Evolutionary conservation across 2,888 invertebrate genomes (phyloP).

Genomic region (Drosophila flavopinicola): DNA sequence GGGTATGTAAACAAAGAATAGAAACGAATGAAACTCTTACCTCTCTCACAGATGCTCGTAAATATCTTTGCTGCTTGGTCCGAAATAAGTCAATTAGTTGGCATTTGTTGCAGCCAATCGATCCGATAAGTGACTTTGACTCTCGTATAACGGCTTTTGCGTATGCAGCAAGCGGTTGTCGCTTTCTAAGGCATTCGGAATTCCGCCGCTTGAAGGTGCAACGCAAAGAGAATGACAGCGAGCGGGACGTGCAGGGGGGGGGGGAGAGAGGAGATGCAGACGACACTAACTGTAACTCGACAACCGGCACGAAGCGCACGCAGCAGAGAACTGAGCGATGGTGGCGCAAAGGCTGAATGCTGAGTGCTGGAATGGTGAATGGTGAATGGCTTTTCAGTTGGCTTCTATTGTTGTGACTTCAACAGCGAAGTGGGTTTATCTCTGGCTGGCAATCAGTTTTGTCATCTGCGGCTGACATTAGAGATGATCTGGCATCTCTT

Average conservation of each 20-base stretch:
- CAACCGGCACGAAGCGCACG: conserved; percentile 56
- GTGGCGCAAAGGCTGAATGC: conserved; percentile 18
- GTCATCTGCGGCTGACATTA: conserved; percentile 44
- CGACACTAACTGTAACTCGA: conserved; percentile 25
- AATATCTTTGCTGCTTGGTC: not conserved
- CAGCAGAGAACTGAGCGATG: conserved; percentile 46
- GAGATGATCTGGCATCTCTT: conserved; percentile 48
- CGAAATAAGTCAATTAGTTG: conserved; percentile 9
- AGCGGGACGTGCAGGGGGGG: not conserved
- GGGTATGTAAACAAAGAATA: not conserved
- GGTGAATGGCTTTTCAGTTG: conserved; percentile 33
- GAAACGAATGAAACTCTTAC: conserved; percentile 10
- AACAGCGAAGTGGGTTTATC: conserved; percentile 32
- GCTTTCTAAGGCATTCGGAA: conserved; percentile 15
- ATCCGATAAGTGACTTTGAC: too few relatives aligned
- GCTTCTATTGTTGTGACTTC: conserved; percentile 34
- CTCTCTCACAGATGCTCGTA: not conserved
- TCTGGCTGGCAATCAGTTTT: conserved; percentile 30
- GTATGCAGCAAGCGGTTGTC: conserved; percentile 6
- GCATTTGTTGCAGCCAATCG: conserved; percentile 18
- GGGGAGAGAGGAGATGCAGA: not conserved
- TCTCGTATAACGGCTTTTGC: conserved; percentile 13
- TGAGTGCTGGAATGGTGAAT: conserved; percentile 27
- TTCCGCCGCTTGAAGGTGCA: conserved; percentile 30
- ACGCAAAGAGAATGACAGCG: conserved; percentile 4